Percentiles rank a stretch among this genome's conserved stretches.
Evolutionary conservation across 2,797 vertebrate genomes (phyloP).

Genomic region (Hypotaenidia philippensis): DNA sequence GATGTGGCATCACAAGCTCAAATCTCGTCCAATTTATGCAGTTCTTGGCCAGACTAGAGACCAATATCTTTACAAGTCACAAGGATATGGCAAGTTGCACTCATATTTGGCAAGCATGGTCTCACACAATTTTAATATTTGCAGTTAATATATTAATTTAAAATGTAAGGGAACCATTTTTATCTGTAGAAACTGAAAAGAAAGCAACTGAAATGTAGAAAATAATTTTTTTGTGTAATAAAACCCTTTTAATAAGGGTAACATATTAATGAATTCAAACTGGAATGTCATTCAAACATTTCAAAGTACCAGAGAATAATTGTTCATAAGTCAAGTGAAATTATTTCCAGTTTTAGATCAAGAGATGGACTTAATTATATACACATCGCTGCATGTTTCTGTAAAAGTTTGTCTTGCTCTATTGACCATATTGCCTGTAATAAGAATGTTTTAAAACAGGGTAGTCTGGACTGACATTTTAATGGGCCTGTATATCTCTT

Average conservation of each 20-base stretch:
- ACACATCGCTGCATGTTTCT: background rate
- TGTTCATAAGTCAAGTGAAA: background rate
- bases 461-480: background rate
- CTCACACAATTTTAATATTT: background rate
- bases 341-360: slow-evolving; percentile 2
- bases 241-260: background rate
- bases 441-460: background rate
- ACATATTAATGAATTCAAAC: background rate
- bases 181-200: background rate
- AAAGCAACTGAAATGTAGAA: background rate
- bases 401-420: background rate
- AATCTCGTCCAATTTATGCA: background rate
- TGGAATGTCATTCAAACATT: background rate
- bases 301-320: background rate
- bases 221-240: background rate
- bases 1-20: background rate
- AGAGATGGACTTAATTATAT: background rate
- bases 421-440: background rate
- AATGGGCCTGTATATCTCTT: background rate
- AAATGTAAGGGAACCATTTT: background rate
- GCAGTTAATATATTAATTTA: background rate
- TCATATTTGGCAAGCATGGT: background rate
- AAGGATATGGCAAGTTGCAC: background rate
- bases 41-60: background rate
- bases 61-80: background rate